Base-by-base conservation (phyloP, 2,888 invertebrate genomes). In the Chalcis sispes region DNA sequence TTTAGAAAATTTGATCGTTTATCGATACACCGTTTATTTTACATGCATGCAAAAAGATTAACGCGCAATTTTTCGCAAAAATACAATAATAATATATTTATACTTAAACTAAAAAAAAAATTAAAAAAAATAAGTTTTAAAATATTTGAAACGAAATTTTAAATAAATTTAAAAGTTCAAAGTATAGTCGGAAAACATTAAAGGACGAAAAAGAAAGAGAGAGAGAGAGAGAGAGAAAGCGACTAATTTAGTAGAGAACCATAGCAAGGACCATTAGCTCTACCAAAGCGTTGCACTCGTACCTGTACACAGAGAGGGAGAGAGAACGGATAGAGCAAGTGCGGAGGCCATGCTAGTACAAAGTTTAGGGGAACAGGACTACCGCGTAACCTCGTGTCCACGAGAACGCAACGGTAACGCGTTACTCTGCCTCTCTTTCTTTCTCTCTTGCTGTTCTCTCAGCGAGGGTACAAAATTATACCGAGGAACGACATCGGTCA, bases 221-320 rank as follows among this genome's bases (percentile, higher is more conserved):
- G 20, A 56, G 42, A 18, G 46, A 20, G 5, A 2, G 56, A n/a
- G 18, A 32, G 36, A 42, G 36, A n/a, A 32, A 32, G 23, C 25
- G 65, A 32, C 65, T 72, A 66, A 65, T 66, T 72, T 36, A 61
- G 42, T 58, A 54, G 58, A 23, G 25, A 10, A 52, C 15, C 20
- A 10, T 50, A n/a, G 56, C 27, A 54, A 65, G 67, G 18, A 27
- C 70, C 65, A 76, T 78, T 73, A 78, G 66, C 62, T 73, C 61
- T 61, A 78, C 76, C 74, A 77, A 65, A 65, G 42, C 64, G 27
- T 42, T 32, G 13, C 20, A 50, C 18, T 56, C 56, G 58, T n/a
- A 32, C 25, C 46, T 48, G 59, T 42, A 23, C 23, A 18, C 13
- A 36, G 36, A 20, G 67, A 8, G 27, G 3, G 7, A 29, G n/a